These are phyloP conservation scores for Orthosia gothica DNA, from an alignment of 2,888 invertebrate genomes.

Conservation along the genomic window DNA sequence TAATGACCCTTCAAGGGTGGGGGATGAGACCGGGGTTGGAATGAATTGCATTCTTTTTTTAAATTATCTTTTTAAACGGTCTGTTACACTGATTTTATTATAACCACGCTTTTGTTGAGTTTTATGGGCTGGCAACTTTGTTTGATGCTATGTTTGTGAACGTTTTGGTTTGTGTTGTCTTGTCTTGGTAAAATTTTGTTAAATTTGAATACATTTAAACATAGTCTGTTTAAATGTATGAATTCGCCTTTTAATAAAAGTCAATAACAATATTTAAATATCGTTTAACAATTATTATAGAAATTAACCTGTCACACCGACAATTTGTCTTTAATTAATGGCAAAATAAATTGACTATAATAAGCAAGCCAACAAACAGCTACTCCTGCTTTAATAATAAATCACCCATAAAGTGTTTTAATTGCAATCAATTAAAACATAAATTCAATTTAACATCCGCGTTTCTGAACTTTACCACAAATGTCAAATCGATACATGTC, in stretches of 20 bases:
- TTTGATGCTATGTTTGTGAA: not conserved
- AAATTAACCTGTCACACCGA: not conserved
- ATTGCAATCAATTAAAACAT: constrained; percentile 55
- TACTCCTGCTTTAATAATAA: constrained; percentile 31
- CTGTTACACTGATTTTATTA: constrained; percentile 68
- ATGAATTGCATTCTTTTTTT: constrained; percentile 65
- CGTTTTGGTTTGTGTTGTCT: not conserved
- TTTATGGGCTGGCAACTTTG: constrained; percentile 46
- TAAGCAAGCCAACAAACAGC: not conserved
- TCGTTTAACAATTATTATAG: constrained; percentile 1
- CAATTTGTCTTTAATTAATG: constrained; percentile 7
- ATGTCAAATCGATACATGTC: constrained; percentile 60
- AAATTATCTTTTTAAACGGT: constrained; percentile 67
- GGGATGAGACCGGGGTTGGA: constrained; percentile 66
- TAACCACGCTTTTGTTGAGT: constrained; percentile 52
- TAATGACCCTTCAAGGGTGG: constrained; percentile 80
- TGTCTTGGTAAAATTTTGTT: not conserved
- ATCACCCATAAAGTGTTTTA: constrained; percentile 47
- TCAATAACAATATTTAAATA: not conserved
- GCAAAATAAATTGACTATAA: constrained; percentile 11
- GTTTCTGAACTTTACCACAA: constrained; percentile 49
- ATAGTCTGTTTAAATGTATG: too few relatives aligned
- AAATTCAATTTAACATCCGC: constrained; percentile 50
- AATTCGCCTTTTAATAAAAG: not conserved
- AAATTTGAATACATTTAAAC: not conserved